phyloP scores from a whole-genome alignment of 2,797 vertebrate genomes.

The Anguilla obscura region DNA sequence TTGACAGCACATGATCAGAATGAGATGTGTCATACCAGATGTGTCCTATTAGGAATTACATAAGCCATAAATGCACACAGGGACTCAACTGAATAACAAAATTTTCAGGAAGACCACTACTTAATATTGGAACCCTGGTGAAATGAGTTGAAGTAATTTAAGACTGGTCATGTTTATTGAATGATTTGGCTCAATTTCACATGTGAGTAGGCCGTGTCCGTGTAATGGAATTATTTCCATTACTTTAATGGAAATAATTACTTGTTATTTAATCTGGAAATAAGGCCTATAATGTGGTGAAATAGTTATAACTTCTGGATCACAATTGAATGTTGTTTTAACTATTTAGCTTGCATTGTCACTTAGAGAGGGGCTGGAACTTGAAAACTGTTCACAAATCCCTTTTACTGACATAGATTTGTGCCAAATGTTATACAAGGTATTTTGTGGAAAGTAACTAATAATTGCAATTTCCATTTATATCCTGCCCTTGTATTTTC shows the following conservation, averaged over 20 bases:
- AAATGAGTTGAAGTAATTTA: too few species aligned
- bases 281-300: not conserved
- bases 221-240: too few species aligned
- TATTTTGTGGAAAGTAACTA: not conserved
- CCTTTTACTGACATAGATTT: not conserved
- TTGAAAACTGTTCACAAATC: not conserved
- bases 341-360: too few species aligned
- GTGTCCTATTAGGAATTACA: not conserved
- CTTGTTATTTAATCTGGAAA: not conserved
- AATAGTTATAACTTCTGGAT: too few species aligned
- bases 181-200: too few species aligned
- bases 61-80: not conserved
- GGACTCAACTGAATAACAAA: too few species aligned
- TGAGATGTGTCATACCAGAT: not conserved
- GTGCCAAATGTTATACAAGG: not conserved
- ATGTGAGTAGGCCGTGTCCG: too few species aligned
- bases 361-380: not conserved
- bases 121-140: too few species aligned
- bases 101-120: not conserved
- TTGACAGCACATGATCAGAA: not conserved
- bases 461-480: not conserved
- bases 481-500: not conserved
- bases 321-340: too few species aligned
- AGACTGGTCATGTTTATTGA: too few species aligned
- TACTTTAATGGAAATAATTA: too few species aligned